Base-by-base conservation (phyloP, 2,797 vertebrate genomes). In the Naso thynnoides region DNA sequence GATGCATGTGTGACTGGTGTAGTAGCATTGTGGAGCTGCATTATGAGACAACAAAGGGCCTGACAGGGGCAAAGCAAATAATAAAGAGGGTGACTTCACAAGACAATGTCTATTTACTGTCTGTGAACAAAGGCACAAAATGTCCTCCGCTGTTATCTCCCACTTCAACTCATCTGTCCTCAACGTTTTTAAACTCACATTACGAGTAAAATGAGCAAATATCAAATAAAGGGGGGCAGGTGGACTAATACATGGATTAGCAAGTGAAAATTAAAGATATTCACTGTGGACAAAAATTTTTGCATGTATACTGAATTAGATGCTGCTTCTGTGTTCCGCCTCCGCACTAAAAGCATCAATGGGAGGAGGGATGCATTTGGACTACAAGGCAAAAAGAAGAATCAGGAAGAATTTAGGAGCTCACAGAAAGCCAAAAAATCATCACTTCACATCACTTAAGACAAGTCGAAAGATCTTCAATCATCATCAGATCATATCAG, bases 31-130 rank as follows among this genome's bases (percentile, higher is more conserved):
- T 76, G 15, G 65, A 44, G 63, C 73, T 53, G 75, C 81, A 80
- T 86, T 80, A 76, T 89, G 66, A 73, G 67, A 61, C 81, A 88
- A 90, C 85, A 89, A 89, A 86, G 76, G 77, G 73, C 54, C 75
- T 74, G 71, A 86, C 71, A 61, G 78, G 75, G 72, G 48, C 79
- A 72, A 44, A 73, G 79, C 72, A 74, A 72, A 88, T 68, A 87
- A 88, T 76, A 85, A 58, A 87, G 47, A 78, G 24, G 55, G 63
- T 48, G 52, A 60, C 78, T 64, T 52, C 45, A 65, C 59, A 75
- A 63, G 70, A 82, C 79, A 74, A 59, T 66, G 79, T 81, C 57
- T 73, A 76, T 85, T 81, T 77, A 77, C 50, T 82, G 76, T 78
- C 70, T 66, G 54, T 15, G 59, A 76, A 83, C 64, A 86, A 73